Evolutionary conservation across 2,113 vertebrate species (phyloP).

Genomic region (Erythrocercus mccallii): DNA sequence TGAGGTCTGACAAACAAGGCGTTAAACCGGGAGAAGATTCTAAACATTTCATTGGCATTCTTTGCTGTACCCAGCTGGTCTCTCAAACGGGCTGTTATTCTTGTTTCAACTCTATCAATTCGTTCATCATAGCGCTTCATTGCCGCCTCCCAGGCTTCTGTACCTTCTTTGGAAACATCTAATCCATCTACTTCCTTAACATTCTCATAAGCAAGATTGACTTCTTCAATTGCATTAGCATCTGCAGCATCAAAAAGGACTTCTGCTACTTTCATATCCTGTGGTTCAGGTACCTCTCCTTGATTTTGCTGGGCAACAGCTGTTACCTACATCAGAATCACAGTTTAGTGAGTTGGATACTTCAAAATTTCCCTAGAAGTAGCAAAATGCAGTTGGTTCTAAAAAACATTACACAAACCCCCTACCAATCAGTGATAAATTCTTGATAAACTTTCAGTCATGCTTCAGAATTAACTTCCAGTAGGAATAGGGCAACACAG

Average conservation of each 20-base stretch:
- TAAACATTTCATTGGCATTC: conserved; percentile 98
- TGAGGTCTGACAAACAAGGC: conserved; percentile 97
- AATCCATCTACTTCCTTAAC: conserved; percentile 97
- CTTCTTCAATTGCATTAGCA: conserved; percentile 96
- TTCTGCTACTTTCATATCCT: conserved; percentile 95
- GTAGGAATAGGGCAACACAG: background rate
- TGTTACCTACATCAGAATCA: conserved; percentile 79
- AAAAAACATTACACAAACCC: background rate
- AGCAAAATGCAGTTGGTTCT: background rate
- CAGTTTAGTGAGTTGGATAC: background rate
- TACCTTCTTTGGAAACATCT: conserved; percentile 97
- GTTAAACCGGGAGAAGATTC: conserved; percentile 98
- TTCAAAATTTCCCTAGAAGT: background rate
- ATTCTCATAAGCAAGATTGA: conserved; percentile 97
- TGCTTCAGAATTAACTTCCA: background rate
- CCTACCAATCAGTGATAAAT: background rate
- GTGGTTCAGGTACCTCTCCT: conserved; percentile 89
- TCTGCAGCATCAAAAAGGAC: conserved; percentile 97
- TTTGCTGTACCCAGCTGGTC: conserved; percentile 97
- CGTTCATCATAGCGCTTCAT: conserved; percentile 97
- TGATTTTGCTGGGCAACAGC: conserved; percentile 92
- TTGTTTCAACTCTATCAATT: conserved; percentile 96
- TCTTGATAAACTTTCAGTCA: background rate
- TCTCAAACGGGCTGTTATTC: conserved; percentile 93
- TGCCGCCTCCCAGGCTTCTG: conserved; percentile 97